Conservation (phyloP, 2,113 vertebrate genomes). For the Ammospiza nelsoni region DNA sequence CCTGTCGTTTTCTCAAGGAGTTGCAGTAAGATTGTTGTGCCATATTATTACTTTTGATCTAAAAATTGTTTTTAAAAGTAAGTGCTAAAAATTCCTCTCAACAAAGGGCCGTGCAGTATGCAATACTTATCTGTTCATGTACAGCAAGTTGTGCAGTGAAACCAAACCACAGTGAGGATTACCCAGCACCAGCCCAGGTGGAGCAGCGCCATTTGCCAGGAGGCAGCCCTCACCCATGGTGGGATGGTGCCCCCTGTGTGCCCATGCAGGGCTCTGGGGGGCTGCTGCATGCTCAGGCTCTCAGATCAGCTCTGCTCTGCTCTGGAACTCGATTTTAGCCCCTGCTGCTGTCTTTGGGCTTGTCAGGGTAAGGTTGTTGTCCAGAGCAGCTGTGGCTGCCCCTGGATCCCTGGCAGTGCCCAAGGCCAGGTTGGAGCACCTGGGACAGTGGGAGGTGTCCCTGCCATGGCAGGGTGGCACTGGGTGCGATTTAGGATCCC, state of each 20-base stretch:
- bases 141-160: not conserved
- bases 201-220: not conserved
- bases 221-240: rapidly evolving
- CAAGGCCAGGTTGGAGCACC: not conserved
- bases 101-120: not conserved
- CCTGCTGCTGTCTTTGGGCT: rapidly evolving
- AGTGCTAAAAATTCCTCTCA: not conserved
- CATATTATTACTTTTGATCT: not conserved
- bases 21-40: not conserved
- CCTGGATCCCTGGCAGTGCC: not conserved
- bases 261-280: not conserved
- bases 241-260: rapidly evolving
- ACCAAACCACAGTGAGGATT: rapidly evolving
- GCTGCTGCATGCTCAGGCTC: not conserved
- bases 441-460: not conserved
- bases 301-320: not conserved
- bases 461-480: not conserved
- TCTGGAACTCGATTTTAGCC: rapidly evolving
- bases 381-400: not conserved
- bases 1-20: not conserved
- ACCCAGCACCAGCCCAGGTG: rapidly evolving
- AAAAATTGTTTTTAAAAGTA: not conserved
- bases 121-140: not conserved
- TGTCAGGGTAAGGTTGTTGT: not conserved
- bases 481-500: rapidly evolving